Evolutionary conservation across 2,888 invertebrate species (phyloP).

Genomic region (Ischnus inquisitorius): DNA sequence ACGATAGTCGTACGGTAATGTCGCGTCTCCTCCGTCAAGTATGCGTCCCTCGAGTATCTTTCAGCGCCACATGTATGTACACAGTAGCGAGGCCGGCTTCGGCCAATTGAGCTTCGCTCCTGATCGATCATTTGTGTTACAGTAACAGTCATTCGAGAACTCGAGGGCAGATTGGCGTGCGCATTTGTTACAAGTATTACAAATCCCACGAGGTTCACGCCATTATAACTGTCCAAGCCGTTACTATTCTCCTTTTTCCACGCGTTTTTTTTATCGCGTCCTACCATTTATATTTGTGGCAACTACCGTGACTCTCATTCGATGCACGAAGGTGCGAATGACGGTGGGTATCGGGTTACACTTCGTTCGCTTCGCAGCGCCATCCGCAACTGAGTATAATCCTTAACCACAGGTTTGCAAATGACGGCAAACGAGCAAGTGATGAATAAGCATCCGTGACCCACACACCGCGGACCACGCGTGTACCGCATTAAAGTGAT

Average conservation of each 20-base stretch:
- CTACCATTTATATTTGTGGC: neutral
- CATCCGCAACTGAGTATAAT: neutral
- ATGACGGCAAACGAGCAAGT: constrained; percentile 6
- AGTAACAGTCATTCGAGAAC: constrained; percentile 24
- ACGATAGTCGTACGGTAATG: constrained; percentile 1
- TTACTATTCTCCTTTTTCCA: neutral
- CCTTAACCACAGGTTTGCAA: constrained; percentile 24
- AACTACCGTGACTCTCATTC: neutral
- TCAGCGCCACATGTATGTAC: constrained; percentile 28
- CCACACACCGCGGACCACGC: neutral
- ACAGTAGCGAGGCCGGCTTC: constrained; percentile 17
- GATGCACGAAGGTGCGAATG: neutral
- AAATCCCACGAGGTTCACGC: constrained; percentile 43
- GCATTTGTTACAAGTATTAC: constrained; percentile 34
- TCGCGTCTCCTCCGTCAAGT: constrained; percentile 9
- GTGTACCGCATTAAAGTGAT: constrained; percentile 36
- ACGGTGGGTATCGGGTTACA: neutral
- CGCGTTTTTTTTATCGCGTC: neutral
- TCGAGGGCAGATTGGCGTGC: constrained; percentile 12
- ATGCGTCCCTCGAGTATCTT: constrained; percentile 33
- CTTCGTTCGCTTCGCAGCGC: neutral
- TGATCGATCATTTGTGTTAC: constrained; percentile 59
- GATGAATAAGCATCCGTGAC: constrained; percentile 16
- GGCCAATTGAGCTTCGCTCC: constrained; percentile 44
- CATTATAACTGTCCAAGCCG: constrained; percentile 26